Percentiles rank a stretch among this genome's conserved stretches.
phyloP scores from a whole-genome alignment of 2,888 invertebrate genomes.

The Agrilus biguttatus region DNA sequence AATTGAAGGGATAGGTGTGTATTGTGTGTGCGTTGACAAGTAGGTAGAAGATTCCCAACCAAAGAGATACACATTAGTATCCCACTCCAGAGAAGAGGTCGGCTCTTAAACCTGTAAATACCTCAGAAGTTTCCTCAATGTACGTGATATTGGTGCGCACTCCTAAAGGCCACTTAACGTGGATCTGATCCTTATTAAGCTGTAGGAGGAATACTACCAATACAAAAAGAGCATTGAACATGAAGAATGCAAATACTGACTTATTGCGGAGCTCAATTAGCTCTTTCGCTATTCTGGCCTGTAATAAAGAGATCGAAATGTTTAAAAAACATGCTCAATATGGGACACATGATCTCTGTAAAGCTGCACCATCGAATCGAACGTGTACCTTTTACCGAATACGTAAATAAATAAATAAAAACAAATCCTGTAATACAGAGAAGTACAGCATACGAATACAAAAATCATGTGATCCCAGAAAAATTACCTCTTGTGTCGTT shows the following conservation, averaged over 20 bases:
- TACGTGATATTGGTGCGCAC: conserved; percentile 90
- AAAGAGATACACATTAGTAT: conserved; percentile 25
- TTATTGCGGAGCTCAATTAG: conserved; percentile 92
- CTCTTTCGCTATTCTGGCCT: conserved; percentile 81
- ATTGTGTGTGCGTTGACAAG: conserved; percentile 8
- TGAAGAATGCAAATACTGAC: conserved; percentile 95
- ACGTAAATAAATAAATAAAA: neutral
- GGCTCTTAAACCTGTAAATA: conserved; percentile 27
- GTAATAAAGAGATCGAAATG: conserved; percentile 29
- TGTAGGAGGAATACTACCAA: conserved; percentile 97
- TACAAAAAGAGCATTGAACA: conserved; percentile 99
- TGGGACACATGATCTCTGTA: conserved; percentile 37
- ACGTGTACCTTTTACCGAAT: neutral
- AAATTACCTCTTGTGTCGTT: conserved; percentile 80
- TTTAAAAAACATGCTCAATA: conserved; percentile 39
- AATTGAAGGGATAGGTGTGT: conserved; percentile 4
- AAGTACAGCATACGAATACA: conserved; percentile 2
- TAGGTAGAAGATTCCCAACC: conserved; percentile 17
- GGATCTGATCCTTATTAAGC: conserved; percentile 96
- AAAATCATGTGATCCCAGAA: conserved; percentile 19
- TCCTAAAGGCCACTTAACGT: conserved; percentile 94
- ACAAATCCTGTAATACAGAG: neutral
- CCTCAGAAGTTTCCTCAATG: conserved; percentile 87
- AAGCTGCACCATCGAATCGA: conserved; percentile 6
- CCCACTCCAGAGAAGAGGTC: conserved; percentile 15